phyloP scores from a whole-genome alignment of 2,797 vertebrate species.

The Liparis tanakae region DNA sequence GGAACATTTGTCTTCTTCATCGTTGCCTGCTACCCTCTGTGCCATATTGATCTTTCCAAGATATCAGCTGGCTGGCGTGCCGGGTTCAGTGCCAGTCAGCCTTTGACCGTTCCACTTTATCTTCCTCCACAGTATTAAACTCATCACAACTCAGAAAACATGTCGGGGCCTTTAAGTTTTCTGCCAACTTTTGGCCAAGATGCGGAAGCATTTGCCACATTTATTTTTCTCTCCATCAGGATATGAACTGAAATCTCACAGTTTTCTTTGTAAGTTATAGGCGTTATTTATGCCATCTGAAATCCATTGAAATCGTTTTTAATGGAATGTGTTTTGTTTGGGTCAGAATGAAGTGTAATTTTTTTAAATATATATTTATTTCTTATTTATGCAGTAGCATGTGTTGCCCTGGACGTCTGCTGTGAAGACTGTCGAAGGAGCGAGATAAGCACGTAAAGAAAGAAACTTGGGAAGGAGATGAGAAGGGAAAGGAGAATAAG shows the following conservation, averaged over 20 bases:
- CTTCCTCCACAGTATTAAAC: constrained; percentile 45
- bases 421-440: constrained; percentile 27
- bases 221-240: not conserved
- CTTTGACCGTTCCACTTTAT: constrained; percentile 60
- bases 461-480: constrained; percentile 51
- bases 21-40: constrained; percentile 61
- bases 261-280: not conserved
- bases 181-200: constrained; percentile 13
- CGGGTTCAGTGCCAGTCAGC: constrained; percentile 46
- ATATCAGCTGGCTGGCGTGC: constrained; percentile 55
- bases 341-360: constrained; percentile 47
- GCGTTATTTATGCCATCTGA: constrained; percentile 1
- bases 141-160: constrained; percentile 38
- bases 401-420: constrained; percentile 26
- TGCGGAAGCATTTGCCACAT: constrained; percentile 23
- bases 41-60: constrained; percentile 67
- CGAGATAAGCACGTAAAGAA: constrained; percentile 57
- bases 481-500: constrained; percentile 59
- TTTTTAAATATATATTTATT: constrained; percentile 28
- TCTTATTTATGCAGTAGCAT: constrained; percentile 22
- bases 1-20: constrained; percentile 66
- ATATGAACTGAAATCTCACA: not conserved
- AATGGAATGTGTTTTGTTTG: constrained; percentile 34
- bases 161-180: constrained; percentile 16
- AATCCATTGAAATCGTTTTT: constrained; percentile 36